These are phyloP conservation scores for Gyrodactylus salaris DNA, from an alignment of 1,140 invertebrate genomes.

Conservation along the genomic window DNA sequence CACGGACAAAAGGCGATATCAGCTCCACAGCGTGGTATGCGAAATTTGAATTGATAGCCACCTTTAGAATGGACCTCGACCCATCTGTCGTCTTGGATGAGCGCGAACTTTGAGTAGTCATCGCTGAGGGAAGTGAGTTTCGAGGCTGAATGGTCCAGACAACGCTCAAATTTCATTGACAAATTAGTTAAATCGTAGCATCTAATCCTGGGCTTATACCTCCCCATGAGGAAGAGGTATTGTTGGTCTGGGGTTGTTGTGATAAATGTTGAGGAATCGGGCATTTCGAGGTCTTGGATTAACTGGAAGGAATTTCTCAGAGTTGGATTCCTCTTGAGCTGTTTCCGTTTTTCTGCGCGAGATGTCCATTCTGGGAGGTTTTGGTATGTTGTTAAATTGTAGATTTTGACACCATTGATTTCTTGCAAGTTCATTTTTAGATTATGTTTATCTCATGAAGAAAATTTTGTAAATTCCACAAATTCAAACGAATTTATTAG, in stretches of 20 bases:
- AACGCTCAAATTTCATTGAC: slow-evolving; percentile 86
- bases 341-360: background rate
- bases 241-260: slow-evolving; percentile 57
- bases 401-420: slow-evolving; percentile 1
- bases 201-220: slow-evolving; percentile 73
- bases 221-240: slow-evolving; percentile 38
- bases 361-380: background rate
- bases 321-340: background rate
- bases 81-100: slow-evolving; percentile 34
- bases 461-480: no score
- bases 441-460: no score
- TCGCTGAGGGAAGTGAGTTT: slow-evolving; percentile 11
- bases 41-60: slow-evolving; percentile 51
- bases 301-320: slow-evolving; percentile 31
- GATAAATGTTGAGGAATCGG: slow-evolving; percentile 48
- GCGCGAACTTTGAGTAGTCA: slow-evolving; percentile 25
- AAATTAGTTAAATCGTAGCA: slow-evolving; percentile 82
- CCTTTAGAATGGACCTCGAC: slow-evolving; percentile 71
- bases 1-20: slow-evolving; percentile 63
- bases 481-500: no score
- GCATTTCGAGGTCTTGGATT: slow-evolving; percentile 98
- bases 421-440: background rate
- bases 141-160: slow-evolving; percentile 15
- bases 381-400: background rate
- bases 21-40: slow-evolving; percentile 71